A percentile compares a stretch with the other conserved stretches of the same genome.
Evolutionary conservation across 1,140 invertebrate species (phyloP).

Genomic region (Bombus picipes): DNA sequence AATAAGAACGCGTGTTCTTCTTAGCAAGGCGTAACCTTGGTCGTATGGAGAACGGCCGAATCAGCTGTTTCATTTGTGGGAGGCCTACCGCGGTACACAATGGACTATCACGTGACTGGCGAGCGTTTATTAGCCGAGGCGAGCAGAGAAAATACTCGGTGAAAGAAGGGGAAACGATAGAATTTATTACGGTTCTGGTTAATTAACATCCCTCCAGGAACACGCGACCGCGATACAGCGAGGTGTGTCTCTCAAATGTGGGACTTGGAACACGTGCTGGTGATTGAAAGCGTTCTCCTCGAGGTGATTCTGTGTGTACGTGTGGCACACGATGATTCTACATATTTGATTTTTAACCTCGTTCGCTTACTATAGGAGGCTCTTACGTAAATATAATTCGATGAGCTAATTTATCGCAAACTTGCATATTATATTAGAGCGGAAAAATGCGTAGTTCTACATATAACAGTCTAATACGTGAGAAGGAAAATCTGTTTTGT

Average conservation of each 20-base stretch:
- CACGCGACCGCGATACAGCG: constrained; percentile 13
- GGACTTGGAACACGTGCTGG: background rate
- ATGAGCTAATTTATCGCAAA: too few species aligned
- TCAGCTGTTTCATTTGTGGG: constrained; percentile 64
- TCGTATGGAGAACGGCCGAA: constrained; percentile 62
- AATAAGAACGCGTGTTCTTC: constrained; percentile 49
- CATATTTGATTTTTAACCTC: background rate
- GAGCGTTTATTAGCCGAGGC: constrained; percentile 68
- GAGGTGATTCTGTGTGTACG: too few species aligned
- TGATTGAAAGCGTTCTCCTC: background rate
- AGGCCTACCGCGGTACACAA: constrained; percentile 62
- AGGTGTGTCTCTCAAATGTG: background rate
- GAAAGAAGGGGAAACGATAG: constrained; percentile 21
- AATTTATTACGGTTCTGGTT: constrained; percentile 42
- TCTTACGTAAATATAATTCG: background rate
- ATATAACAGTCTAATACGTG: too few species aligned
- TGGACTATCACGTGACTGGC: constrained; percentile 66
- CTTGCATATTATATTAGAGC: background rate
- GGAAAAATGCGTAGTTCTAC: background rate
- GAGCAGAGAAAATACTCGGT: constrained; percentile 9
- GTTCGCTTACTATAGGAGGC: background rate
- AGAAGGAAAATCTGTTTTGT: too few species aligned
- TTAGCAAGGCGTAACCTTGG: constrained; percentile 62
- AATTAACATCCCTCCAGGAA: constrained; percentile 50
- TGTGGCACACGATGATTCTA: background rate